Evolutionary conservation across 2,888 invertebrate genomes (phyloP).

Genomic region (Galerucella nymphaeae): DNA sequence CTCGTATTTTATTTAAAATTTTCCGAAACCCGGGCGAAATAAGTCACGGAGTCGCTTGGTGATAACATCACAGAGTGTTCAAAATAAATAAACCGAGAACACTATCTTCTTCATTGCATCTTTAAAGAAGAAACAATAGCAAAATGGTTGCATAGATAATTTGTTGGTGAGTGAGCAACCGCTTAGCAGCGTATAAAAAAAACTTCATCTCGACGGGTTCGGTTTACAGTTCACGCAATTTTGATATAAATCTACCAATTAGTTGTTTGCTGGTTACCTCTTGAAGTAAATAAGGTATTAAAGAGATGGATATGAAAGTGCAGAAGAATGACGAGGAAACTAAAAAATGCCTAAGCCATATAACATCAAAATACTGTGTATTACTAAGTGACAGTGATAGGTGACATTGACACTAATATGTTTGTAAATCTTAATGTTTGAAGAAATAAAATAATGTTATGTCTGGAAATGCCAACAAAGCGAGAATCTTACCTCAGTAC

Average conservation of each 20-base stretch:
- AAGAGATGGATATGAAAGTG: not conserved
- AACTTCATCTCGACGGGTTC: constrained; percentile 48
- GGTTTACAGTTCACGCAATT: constrained; percentile 62
- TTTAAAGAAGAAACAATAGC: constrained; percentile 51
- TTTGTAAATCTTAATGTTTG: not conserved
- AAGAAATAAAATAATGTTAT: not conserved
- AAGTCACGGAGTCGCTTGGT: constrained; percentile 22
- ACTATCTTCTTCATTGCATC: constrained; percentile 49
- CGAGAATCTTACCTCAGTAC: constrained; percentile 72
- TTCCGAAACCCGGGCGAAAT: constrained; percentile 28
- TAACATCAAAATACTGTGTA: too few species aligned
- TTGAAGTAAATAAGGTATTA: constrained; percentile 54
- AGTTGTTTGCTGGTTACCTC: constrained; percentile 60
- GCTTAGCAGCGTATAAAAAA: constrained; percentile 42
- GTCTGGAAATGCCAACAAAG: not conserved
- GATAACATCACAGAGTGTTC: constrained; percentile 35
- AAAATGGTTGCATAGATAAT: constrained; percentile 54
- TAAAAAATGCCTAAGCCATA: too few species aligned
- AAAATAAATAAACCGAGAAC: constrained; percentile 47
- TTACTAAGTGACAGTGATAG: too few species aligned
- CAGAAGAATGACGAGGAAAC: not conserved
- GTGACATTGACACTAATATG: not conserved
- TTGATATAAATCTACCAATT: constrained; percentile 63
- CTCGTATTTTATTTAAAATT: constrained; percentile 32
- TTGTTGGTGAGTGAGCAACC: constrained; percentile 45